phyloP scores from a whole-genome alignment of 2,113 vertebrate species.

The Barnardius zonarius region DNA sequence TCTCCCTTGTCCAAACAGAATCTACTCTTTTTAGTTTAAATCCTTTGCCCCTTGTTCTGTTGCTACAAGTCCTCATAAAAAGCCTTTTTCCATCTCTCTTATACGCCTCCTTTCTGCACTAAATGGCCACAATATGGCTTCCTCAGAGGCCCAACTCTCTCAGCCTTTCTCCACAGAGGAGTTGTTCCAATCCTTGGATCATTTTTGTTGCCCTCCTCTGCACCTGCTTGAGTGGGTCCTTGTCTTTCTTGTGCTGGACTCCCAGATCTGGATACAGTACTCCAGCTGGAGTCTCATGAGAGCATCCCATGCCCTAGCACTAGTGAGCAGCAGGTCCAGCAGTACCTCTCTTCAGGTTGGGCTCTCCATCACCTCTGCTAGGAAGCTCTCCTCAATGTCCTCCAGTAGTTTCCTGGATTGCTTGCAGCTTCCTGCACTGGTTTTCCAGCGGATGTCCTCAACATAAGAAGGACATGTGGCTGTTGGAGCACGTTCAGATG shows the following conservation, averaged over 20 bases:
- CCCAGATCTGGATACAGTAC: background rate
- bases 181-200: background rate
- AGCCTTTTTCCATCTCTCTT: background rate
- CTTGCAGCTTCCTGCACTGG: background rate
- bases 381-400: background rate
- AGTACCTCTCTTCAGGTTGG: background rate
- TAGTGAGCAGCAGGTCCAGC: background rate
- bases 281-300: background rate
- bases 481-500: background rate
- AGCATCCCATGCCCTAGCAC: background rate
- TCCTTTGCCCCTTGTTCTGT: background rate
- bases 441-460: background rate
- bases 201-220: background rate
- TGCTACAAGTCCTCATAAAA: background rate
- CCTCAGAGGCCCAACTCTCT: background rate
- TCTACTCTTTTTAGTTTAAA: background rate
- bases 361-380: background rate
- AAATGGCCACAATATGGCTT: background rate
- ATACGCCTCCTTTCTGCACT: background rate
- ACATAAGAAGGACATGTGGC: background rate
- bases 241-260: background rate
- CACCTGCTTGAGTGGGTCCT: background rate
- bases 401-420: background rate
- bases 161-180: background rate
- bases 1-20: background rate